Evolutionary conservation across 2,113 vertebrate genomes (phyloP).

Genomic region (Mustelus asterias): DNA sequence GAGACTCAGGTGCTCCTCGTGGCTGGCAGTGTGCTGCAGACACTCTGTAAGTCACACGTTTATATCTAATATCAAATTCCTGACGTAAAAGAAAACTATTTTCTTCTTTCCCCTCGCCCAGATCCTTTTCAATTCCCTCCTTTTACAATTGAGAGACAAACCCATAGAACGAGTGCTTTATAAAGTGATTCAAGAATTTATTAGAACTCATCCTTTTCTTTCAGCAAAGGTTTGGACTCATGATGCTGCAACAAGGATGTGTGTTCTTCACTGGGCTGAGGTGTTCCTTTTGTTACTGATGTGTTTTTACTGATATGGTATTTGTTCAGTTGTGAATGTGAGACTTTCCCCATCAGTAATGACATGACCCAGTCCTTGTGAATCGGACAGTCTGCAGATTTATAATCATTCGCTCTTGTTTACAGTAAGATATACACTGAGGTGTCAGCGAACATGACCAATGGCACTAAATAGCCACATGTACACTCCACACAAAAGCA

Average conservation of each 20-base stretch:
- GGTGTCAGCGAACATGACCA: conserved; percentile 10
- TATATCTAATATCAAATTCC: no score
- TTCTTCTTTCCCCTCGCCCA: background rate
- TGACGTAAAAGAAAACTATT: background rate
- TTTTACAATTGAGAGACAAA: background rate
- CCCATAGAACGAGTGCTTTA: background rate
- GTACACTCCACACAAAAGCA: background rate
- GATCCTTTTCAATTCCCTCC: background rate
- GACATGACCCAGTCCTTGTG: background rate
- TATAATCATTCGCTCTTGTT: background rate
- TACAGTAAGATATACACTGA: background rate
- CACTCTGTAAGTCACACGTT: background rate
- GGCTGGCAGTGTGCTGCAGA: background rate
- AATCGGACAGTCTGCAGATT: background rate
- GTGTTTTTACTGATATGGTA: background rate
- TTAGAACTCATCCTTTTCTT: background rate
- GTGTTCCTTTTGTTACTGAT: background rate
- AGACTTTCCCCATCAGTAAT: background rate
- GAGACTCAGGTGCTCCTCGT: background rate
- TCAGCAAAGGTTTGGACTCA: background rate
- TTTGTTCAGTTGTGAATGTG: background rate
- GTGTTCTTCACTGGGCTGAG: background rate
- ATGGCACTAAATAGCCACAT: background rate
- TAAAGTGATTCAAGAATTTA: background rate
- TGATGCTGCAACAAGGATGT: no score